phyloP scores from a whole-genome alignment of 1,140 invertebrate genomes.

The Drosophila malerkotliana region DNA sequence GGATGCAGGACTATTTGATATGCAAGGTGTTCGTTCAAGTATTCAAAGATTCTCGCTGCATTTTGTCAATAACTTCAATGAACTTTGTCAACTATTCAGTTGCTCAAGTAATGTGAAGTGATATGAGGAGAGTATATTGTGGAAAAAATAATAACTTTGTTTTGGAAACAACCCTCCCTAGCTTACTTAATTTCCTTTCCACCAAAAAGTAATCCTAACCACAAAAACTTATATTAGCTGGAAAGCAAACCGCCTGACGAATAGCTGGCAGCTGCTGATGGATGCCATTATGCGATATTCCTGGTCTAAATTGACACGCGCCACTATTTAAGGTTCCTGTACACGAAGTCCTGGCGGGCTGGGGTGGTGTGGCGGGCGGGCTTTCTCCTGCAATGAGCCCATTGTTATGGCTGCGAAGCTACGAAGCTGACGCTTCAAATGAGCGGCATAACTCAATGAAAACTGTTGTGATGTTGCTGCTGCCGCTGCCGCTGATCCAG shows the following conservation, averaged over 20 bases:
- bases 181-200: background rate
- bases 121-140: background rate
- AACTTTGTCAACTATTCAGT: conserved; percentile 5
- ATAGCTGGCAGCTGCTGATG: conserved; percentile 28
- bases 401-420: conserved; percentile 64
- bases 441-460: conserved; percentile 81
- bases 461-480: conserved; percentile 47
- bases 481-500: conserved; percentile 46
- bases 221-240: conserved; percentile 30
- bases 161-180: background rate
- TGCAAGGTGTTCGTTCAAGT: conserved; percentile 17
- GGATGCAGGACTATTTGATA: background rate
- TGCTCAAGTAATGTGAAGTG: background rate
- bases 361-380: background rate
- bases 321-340: conserved; percentile 65
- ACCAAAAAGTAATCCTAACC: conserved; percentile 11
- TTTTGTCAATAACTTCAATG: conserved; percentile 30
- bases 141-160: background rate
- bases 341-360: background rate
- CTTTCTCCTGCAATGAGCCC: conserved; percentile 59
- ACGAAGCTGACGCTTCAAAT: conserved; percentile 59
- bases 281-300: conserved; percentile 54
- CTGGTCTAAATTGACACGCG: conserved; percentile 72
- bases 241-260: conserved; percentile 1
- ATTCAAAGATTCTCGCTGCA: conserved; percentile 26